A percentile compares a stretch with the other conserved stretches of the same genome.
Conservation (phyloP, 1,140 invertebrate species). For the Drosophila tropicalis region DNA sequence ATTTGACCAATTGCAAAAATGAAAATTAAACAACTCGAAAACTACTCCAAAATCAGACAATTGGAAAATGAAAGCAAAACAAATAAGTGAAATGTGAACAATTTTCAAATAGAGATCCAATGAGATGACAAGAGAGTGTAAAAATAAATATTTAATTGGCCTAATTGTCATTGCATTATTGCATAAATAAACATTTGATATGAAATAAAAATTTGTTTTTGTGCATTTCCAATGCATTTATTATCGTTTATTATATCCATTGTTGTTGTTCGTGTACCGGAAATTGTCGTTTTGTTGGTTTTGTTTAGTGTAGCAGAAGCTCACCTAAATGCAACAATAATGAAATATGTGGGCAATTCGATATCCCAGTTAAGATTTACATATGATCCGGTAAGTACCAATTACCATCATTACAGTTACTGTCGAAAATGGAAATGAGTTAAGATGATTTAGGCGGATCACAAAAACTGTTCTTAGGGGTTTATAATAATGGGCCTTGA, state of each 20-base stretch:
- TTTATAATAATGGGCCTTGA: too few relatives aligned
- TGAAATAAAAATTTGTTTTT: conserved; percentile 27
- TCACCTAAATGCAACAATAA: conserved; percentile 17
- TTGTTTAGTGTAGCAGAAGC: conserved; percentile 27
- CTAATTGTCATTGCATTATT: conserved; percentile 65
- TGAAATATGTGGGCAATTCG: conserved; percentile 14
- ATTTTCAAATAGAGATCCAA: conserved; percentile 29
- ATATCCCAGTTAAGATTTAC: neutral
- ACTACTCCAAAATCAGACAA: conserved; percentile 32
- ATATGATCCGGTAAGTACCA: neutral
- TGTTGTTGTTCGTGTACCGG: conserved; percentile 24
- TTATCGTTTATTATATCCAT: conserved; percentile 35
- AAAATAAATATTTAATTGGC: conserved; percentile 70
- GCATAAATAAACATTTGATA: conserved; percentile 55
- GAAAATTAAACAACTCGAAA: conserved; percentile 55
- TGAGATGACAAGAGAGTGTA: conserved; percentile 43
- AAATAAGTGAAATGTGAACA: conserved; percentile 41
- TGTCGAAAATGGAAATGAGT: too few relatives aligned
- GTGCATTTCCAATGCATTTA: conserved; percentile 50
- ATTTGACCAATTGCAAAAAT: conserved; percentile 54
- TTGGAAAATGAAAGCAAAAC: conserved; percentile 50
- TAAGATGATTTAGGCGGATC: too few relatives aligned
- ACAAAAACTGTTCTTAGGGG: too few relatives aligned
- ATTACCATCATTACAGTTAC: neutral
- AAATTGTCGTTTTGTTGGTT: conserved; percentile 38